Evolutionary conservation across 1,140 invertebrate genomes (phyloP), one percentile per base, ranked within the genome.

Genomic region (Eupeodes corollae): DNA sequence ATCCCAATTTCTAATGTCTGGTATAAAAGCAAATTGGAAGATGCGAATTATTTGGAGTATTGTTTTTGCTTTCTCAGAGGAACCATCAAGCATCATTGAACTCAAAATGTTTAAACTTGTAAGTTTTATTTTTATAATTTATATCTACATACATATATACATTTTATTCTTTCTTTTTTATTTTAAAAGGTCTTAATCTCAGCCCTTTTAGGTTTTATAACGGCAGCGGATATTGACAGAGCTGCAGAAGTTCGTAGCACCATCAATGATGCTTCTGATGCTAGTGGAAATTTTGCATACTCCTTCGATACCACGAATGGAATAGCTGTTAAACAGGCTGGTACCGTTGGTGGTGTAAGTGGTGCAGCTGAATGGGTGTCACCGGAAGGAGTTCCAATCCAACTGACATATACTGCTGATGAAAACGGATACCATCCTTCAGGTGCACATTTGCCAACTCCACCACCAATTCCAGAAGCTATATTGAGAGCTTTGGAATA

Each of bases 331-430:
- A 63, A 66, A 52, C 56, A 61, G 47, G 61, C 59, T 6, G 63
- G 63, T 35, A 66, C 63, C 52, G 46, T 61, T 11, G 56, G 51
- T 38, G 62, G 62, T 26, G 60, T 61, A 0, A 54, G 57, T 26
- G 64, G 64, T 14, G 57, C 61, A 16, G 5, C 61, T 13, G 44
- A 53, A 49, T 67, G 62, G 43, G 53, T 63, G 3, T 64, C 63
- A 32, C 64, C 64, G 44, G 72, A 74, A 54, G 73, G 73, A 18
- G 64, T 67, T 52, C 69, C 59, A 11, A 72, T 75, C 53, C 57
- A 67, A 9, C 56, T 79, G n/a, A 70, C 66, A 42, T 80, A 79
- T 55, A 74, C 73, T 1, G 79, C 79, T 32, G 79, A 80, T 55
- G 78, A 80, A 58, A 78, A 80, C 54, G 79, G 71, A 13, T 73